Evolutionary conservation across 2,113 vertebrate species (phyloP), one percentile per base, ranked within the genome.

Genomic region (Hippocampus comes): DNA sequence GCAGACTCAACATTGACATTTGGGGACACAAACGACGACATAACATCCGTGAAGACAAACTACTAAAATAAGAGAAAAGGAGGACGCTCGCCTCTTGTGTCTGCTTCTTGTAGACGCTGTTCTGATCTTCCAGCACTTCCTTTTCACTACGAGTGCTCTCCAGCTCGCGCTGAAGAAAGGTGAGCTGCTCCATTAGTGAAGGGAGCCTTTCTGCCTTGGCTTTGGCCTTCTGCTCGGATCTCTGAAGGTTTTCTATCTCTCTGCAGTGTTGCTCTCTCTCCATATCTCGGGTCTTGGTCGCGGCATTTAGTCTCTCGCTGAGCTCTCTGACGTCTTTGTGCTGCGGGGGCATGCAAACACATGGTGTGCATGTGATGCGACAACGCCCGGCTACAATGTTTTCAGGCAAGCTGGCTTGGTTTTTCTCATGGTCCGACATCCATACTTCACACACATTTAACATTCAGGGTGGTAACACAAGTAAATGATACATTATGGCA

Each of bases 241-340:
- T 79, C 0, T 91, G 92, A 14, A 99, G 93, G 65, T 91, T 90
- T 67, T 94, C 93, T 23, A 95, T 90, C 14, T 96, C 95, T 71
- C 67, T 87, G 18, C 88, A 89, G 60, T 95, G 89, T 85, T 91
- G 95, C 72, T 96, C 94, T 6, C 90, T 93, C 87, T 98, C 96
- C 0, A 87, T 79, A 8, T 72, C 83, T 57, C 92, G 93, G 0
- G 87, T 78, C 80, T 79, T 88, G 88, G 95, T 94, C 67, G 93
- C 72, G 51, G 2, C 88, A 66, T 65, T 90, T 83, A 97, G 80
- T 82, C 90, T 95, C 88, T 97, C 96, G 76, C 90, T 85, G 77
- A 99, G 88, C 67, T 92, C 93, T 86, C 92, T 95, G 91, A 96
- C 96, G 74, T 97, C 97, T 91, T 95, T 96, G 71, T 94, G 94